Percentiles rank a stretch among this genome's conserved stretches.
These are phyloP conservation scores for Lycopodina hypogea DNA, from an alignment of 37 sponge, comb jelly and placozoan species.

Conservation along the genomic window DNA sequence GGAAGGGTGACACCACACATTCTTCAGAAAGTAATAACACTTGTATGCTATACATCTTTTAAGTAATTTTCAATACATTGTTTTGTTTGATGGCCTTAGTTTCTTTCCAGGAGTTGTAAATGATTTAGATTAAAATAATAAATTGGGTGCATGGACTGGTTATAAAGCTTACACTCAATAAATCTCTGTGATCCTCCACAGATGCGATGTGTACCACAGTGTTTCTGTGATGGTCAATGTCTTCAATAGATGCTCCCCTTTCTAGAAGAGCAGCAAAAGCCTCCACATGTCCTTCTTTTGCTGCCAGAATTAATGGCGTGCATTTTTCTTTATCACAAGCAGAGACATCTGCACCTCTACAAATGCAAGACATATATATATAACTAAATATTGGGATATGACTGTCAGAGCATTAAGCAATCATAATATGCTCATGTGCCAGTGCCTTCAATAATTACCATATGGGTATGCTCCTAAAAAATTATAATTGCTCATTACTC, in stretches of 20 bases:
- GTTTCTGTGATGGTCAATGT: conserved; percentile 56
- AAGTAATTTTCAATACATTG: too few species aligned
- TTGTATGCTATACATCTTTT: too few species aligned
- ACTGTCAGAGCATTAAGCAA: too few species aligned
- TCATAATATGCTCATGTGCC: too few species aligned
- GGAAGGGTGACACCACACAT: background rate
- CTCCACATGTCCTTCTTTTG: conserved; percentile 27
- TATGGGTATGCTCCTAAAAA: too few species aligned
- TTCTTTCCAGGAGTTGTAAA: background rate
- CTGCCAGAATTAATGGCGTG: conserved; percentile 73
- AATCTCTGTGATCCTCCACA: conserved; percentile 24
- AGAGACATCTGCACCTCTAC: conserved; percentile 45
- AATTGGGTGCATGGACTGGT: too few species aligned
- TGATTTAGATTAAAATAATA: too few species aligned
- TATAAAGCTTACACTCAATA: conserved; percentile 56
- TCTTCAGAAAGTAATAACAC: too few species aligned
- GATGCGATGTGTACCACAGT: conserved; percentile 54
- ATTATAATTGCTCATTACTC: too few species aligned
- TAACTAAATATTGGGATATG: too few species aligned
- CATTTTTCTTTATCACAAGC: conserved; percentile 41
- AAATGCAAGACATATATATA: background rate
- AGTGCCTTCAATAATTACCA: too few species aligned
- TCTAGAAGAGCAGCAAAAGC: conserved; percentile 42
- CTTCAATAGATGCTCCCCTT: conserved; percentile 36
- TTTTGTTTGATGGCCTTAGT: background rate